Base-by-base conservation (phyloP, 2,888 invertebrate genomes). In the Ochropleura plecta region DNA sequence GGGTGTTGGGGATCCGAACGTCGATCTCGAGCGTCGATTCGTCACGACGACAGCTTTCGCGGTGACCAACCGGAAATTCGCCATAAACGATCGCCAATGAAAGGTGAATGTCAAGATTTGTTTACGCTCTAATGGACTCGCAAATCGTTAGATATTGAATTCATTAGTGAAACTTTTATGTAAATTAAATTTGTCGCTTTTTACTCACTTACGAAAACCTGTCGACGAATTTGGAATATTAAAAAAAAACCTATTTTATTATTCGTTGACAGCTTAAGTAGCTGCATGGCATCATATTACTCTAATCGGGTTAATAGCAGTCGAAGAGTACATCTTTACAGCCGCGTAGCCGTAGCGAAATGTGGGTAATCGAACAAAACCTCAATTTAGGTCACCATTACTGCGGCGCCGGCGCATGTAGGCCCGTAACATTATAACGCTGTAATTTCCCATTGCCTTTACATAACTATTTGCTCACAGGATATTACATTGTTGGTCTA, bases 101-200 rank as follows among this genome's bases (percentile, higher is more conserved):
- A 94, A 95, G 94, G 94, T 94, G 94, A 95, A 95, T 95, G 95
- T 95, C 95, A 95, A 93, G 94, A 78, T 92, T 92, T 91, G 91
- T 92, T 91, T 88, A 89, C 88, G 83, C 85, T 88, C 83, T 86
- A 83, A 83, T 84, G 86, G 77, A 79, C 74, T 79, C 73, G 75
- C 81, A 73, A 79, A 83, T 79, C 72, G 72, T 85, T 86, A 83
- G 78, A 85, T 86, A 85, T 84, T 85, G 83, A 85, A 86, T 86
- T 87, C 83, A 78, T 83, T 81, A 82, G 86, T 87, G 86, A 88
- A 87, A 86, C 71, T 88, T 86, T 87, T 85, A 85, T 84, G 83
- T 85, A 78, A 84, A 84, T 81, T 30, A 78, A 78, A 80, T 69
- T 44, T 74, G 78, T 66, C 49, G n/a, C 55, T 66, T 79, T 72